Conservation (phyloP, 2,113 vertebrate species). For the Condylura cristata region DNA sequence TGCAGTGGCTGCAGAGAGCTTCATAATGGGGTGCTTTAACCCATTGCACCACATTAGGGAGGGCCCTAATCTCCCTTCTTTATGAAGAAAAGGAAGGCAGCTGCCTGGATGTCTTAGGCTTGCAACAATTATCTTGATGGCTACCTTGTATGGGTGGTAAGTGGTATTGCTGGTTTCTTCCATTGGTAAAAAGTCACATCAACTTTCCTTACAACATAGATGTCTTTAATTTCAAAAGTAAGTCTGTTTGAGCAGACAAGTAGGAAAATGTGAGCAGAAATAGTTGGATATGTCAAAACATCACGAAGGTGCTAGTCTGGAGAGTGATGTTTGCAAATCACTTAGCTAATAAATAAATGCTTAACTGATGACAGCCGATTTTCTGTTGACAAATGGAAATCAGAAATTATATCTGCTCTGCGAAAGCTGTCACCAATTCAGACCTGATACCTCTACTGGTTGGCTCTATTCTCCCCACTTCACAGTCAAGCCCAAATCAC, state of each 20-base stretch:
- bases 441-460: background rate
- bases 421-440: background rate
- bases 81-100: background rate
- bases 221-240: background rate
- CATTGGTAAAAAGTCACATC: background rate
- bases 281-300: background rate
- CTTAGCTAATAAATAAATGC: background rate
- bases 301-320: background rate
- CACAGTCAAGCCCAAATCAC: background rate
- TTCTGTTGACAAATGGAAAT: background rate
- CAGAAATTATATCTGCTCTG: background rate
- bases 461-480: background rate
- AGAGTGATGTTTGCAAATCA: background rate
- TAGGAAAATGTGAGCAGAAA: background rate
- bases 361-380: background rate
- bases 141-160: background rate
- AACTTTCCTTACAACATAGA: background rate
- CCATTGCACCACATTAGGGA: no score
- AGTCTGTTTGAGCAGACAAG: background rate
- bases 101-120: background rate
- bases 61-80: background rate
- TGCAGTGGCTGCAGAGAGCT: no score
- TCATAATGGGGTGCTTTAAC: no score
- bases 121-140: background rate
- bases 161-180: fast-evolving